Base-by-base conservation (phyloP, 2,888 invertebrate species). In the Polylopha cassiicola region DNA sequence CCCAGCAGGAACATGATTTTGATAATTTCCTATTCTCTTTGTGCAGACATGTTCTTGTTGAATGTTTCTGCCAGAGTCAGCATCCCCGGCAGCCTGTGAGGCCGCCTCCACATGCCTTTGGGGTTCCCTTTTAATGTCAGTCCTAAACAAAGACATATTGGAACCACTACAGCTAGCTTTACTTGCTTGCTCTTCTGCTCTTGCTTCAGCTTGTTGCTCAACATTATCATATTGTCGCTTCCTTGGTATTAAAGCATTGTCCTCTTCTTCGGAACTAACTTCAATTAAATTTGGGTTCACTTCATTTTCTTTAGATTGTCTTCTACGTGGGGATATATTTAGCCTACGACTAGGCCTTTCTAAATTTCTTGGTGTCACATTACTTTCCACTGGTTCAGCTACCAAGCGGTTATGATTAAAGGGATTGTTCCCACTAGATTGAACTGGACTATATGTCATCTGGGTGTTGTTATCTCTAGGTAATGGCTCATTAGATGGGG, bases 251-350 rank as follows among this genome's bases (percentile, higher is more conserved):
- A 63, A 49, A 11, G 54, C 53, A 60, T 74, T 70, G 20, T 86
- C 86, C 52, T 86, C 86, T 36, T 86, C 86, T 49, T 85, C 86
- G 28, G 86, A 86, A 55, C 85, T 85, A 2, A 86, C 73, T 65
- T 84, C 86, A 55, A 86, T 85, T 37, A 72, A 62, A 65, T 72
- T 74, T 30, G 69, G 48, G 51, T 63, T 58, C 18, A 45, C 45
- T 47, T 73, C 73, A 60, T 61, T 73, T 42, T 81, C 82, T 55
- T 74, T 77, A 7, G 82, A 79, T 15, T 73, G 73, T 42, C 81
- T 65, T 46, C 79, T 68, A 33, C 80, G 57, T 1, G 85, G 84
- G 31, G 81, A 81, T 47, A 84, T 82, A 50, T 85, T 85, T 36
- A 84, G 59, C 48, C 69, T 77, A 8, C 85, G 70, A 50, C 80